These are phyloP conservation scores for Nomada ruficornis DNA, from an alignment of 2,888 invertebrate genomes.

Conservation along the genomic window DNA sequence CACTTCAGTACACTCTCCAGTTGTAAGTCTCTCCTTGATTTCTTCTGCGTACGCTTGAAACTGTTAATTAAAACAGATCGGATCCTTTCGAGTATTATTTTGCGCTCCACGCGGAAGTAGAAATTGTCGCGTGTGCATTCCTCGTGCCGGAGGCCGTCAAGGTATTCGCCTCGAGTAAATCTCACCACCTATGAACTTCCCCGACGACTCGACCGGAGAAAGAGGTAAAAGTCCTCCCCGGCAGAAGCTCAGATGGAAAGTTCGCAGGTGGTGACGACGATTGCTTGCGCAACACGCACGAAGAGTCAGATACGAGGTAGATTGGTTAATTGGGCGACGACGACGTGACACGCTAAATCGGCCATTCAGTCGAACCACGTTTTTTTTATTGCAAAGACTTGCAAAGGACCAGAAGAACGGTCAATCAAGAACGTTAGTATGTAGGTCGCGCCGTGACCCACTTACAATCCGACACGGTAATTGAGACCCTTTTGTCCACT, in stretches of 20 bases:
- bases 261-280: conserved; percentile 52
- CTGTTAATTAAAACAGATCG: no score
- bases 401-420: conserved; percentile 65
- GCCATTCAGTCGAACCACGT: conserved; percentile 56
- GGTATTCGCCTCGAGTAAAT: no score
- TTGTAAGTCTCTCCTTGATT: conserved; percentile 86
- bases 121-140: neutral
- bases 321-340: conserved; percentile 67
- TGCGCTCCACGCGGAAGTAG: neutral
- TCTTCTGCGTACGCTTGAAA: no score
- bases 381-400: conserved; percentile 67
- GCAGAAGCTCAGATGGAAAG: conserved; percentile 23
- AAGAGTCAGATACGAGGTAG: conserved; percentile 49
- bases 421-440: conserved; percentile 68
- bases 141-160: no score
- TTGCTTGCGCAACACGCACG: conserved; percentile 49
- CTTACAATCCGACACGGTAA: conserved; percentile 41
- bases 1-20: conserved; percentile 92
- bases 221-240: neutral
- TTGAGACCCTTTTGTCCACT: conserved; percentile 57
- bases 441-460: conserved; percentile 65
- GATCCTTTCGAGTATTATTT: no score
- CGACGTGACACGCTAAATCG: conserved; percentile 61
- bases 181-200: neutral
- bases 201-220: neutral